Evolutionary conservation across 2,797 vertebrate species (phyloP).

Genomic region (Brachyrhaphis roseni): DNA sequence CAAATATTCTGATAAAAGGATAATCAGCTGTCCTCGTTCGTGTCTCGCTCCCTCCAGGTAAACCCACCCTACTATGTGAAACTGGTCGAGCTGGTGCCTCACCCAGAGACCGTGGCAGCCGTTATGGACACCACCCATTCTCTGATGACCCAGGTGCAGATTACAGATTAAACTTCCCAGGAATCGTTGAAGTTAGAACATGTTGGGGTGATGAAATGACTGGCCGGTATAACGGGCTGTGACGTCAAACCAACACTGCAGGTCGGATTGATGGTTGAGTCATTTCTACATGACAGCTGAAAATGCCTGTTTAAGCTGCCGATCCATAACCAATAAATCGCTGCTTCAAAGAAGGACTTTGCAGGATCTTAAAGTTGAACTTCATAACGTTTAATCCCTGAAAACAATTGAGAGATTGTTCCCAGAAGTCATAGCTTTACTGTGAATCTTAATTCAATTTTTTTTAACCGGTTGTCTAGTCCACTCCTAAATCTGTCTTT

Average conservation of each 20-base stretch:
- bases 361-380: neutral
- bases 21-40: neutral
- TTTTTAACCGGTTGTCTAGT: neutral
- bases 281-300: neutral
- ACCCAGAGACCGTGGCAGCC: constrained; percentile 85
- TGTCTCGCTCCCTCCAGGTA: constrained; percentile 78
- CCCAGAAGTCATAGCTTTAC: neutral
- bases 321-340: neutral
- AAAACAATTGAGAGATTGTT: neutral
- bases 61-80: constrained; percentile 95
- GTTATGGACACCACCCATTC: constrained; percentile 84
- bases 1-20: neutral
- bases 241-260: neutral
- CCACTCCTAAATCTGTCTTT: neutral
- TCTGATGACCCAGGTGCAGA: constrained; percentile 85
- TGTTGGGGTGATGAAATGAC: neutral
- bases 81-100: constrained; percentile 95
- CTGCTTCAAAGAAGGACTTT: neutral
- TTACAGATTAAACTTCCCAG: neutral
- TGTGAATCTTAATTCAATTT: too few species aligned
- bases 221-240: neutral
- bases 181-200: neutral
- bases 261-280: neutral
- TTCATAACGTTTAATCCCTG: neutral
- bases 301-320: neutral